A percentile compares a stretch with the other conserved stretches of the same genome.
Conservation (phyloP, 2,113 vertebrate genomes). For the Poeciliopsis retropinna region DNA sequence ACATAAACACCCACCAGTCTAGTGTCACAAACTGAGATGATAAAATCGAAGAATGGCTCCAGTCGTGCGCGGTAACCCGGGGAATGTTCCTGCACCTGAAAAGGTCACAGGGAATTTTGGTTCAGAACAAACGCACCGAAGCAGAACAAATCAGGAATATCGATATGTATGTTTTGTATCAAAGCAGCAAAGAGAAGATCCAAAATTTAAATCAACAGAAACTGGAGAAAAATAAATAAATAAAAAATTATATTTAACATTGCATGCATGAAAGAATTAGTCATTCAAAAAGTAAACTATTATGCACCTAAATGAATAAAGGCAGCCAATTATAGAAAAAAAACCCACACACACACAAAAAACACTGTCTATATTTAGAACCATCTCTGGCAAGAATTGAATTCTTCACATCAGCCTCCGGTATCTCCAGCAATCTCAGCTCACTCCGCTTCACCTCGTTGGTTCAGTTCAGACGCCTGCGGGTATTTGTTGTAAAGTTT, state of each 20-base stretch:
- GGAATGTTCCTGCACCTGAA: constrained; percentile 97
- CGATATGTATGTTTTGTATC: too few relatives aligned
- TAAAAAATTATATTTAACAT: too few relatives aligned
- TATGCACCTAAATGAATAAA: neutral
- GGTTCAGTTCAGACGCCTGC: neutral
- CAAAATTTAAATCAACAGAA: neutral
- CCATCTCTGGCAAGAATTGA: neutral
- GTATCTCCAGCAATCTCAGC: neutral
- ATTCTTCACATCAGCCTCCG: neutral
- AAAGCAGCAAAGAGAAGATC: neutral
- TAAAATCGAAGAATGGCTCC: constrained; percentile 99
- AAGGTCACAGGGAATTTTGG: constrained; percentile 12
- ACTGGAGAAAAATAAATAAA: too few relatives aligned
- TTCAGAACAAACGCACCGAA: neutral
- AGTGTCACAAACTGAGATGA: constrained; percentile 92
- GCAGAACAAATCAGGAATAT: neutral
- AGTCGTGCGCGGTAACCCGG: constrained; percentile 93
- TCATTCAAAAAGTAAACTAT: neutral
- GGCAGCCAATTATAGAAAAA: neutral
- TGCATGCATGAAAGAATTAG: too few relatives aligned
- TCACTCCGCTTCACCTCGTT: neutral
- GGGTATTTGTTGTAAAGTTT: neutral
- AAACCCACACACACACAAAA: neutral
- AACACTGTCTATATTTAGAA: neutral
- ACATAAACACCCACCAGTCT: constrained; percentile 84